Evolutionary conservation across 2,797 vertebrate genomes (phyloP).

Genomic region (Pyrocephalus nanus): DNA sequence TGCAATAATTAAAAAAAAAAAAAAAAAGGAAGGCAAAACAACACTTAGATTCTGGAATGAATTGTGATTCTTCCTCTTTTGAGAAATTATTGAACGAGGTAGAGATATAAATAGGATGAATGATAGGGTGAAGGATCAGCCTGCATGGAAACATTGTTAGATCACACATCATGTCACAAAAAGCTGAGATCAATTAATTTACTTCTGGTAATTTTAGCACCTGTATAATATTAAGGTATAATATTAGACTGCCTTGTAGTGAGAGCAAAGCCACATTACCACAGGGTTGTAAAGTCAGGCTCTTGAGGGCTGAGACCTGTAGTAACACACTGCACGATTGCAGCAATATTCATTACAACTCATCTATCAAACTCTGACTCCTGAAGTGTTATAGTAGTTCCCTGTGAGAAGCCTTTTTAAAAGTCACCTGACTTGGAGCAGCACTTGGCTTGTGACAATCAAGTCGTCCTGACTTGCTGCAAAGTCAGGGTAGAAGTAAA

Average conservation of each 20-base stretch:
- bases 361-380: neutral
- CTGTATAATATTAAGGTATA: neutral
- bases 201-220: neutral
- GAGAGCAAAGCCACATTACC: neutral
- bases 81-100: neutral
- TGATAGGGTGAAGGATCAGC: neutral
- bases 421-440: neutral
- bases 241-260: neutral
- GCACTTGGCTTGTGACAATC: neutral
- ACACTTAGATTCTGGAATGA: neutral
- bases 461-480: neutral
- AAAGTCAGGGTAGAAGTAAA: neutral
- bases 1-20: neutral
- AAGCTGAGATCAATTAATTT: neutral
- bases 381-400: neutral
- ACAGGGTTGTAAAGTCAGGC: neutral
- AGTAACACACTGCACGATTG: accelerated
- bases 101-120: neutral
- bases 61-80: neutral
- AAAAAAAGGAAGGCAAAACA: neutral
- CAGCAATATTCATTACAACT: neutral
- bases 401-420: neutral
- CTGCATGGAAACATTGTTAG: neutral
- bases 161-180: neutral
- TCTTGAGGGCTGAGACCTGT: neutral